Conservation (phyloP, 1,140 invertebrate genomes). For the Drosophila guanche region DNA sequence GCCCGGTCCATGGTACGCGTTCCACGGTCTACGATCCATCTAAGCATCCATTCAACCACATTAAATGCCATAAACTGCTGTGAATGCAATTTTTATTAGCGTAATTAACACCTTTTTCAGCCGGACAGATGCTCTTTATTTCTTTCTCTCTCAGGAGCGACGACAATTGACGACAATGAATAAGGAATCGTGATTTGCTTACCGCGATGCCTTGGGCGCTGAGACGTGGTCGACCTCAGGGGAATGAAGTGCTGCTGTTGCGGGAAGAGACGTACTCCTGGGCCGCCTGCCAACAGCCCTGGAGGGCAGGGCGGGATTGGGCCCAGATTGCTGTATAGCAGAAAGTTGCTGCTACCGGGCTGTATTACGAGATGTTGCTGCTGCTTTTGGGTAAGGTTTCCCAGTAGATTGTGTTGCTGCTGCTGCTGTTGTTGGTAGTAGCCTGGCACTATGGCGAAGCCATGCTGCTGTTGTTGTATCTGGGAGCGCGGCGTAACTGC, state of each 20-base stretch:
- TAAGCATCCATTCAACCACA: conserved; percentile 60
- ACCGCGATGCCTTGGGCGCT: conserved; percentile 67
- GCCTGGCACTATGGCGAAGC: conserved; percentile 44
- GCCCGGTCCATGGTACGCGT: background rate
- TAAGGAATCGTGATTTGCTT: conserved; percentile 56
- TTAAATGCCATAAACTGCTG: conserved; percentile 68
- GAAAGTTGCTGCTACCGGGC: conserved; percentile 68
- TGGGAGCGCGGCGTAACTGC: conserved; percentile 59
- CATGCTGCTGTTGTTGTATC: conserved; percentile 46
- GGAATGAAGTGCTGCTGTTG: conserved; percentile 73
- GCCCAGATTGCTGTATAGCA: conserved; percentile 74
- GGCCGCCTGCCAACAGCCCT: conserved; percentile 51
- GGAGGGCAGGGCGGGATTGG: conserved; percentile 75
- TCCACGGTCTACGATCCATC: background rate
- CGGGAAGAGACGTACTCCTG: conserved; percentile 64
- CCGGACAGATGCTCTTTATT: background rate
- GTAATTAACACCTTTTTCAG: conserved; percentile 71
- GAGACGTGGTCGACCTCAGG: conserved; percentile 63
- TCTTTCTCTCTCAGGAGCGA: background rate
- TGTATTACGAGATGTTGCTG: conserved; percentile 72
- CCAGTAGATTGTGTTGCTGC: conserved; percentile 59
- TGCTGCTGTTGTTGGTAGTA: conserved; percentile 69
- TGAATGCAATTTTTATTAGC: conserved; percentile 74
- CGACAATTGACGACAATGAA: conserved; percentile 62
- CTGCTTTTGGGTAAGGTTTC: conserved; percentile 62